phyloP scores from a whole-genome alignment of 92 coral and sea anemone genomes.

The Phenganax subtilis region DNA sequence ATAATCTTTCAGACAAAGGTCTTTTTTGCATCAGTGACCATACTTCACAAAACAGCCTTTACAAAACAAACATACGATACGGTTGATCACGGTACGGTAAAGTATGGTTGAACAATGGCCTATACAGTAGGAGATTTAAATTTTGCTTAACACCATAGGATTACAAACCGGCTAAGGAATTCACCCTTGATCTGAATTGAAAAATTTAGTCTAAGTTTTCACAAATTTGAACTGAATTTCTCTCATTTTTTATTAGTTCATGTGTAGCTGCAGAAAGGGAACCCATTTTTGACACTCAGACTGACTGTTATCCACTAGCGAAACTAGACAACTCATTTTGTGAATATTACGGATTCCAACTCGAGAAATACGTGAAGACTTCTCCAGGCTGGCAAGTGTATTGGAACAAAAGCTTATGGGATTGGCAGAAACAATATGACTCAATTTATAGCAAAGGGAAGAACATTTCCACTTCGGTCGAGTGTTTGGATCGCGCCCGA shows the following conservation, averaged over 20 bases:
- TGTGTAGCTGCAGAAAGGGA: neutral
- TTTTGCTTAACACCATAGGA: too few relatives aligned
- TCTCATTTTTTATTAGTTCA: neutral
- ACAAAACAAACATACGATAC: too few relatives aligned
- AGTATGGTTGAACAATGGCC: too few relatives aligned
- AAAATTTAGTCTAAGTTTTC: too few relatives aligned
- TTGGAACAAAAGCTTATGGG: neutral
- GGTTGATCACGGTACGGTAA: too few relatives aligned
- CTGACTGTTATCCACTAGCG: neutral
- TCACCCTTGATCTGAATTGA: too few relatives aligned
- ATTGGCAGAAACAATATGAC: neutral
- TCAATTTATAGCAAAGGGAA: neutral
- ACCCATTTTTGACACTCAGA: neutral
- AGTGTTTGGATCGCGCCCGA: neutral
- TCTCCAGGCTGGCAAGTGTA: neutral
- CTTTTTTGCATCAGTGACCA: too few relatives aligned
- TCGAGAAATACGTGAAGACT: conserved; percentile 12
- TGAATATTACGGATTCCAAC: conserved; percentile 4
- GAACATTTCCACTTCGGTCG: neutral
- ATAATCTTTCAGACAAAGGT: too few relatives aligned
- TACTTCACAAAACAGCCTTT: too few relatives aligned
- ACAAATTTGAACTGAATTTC: too few relatives aligned
- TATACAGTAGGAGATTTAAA: too few relatives aligned
- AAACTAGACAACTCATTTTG: conserved; percentile 14
- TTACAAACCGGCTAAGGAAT: too few relatives aligned